Evolutionary conservation across 2,888 invertebrate species (phyloP), one percentile per base, ranked within the genome.

Genomic region (Antheraea yamamai): DNA sequence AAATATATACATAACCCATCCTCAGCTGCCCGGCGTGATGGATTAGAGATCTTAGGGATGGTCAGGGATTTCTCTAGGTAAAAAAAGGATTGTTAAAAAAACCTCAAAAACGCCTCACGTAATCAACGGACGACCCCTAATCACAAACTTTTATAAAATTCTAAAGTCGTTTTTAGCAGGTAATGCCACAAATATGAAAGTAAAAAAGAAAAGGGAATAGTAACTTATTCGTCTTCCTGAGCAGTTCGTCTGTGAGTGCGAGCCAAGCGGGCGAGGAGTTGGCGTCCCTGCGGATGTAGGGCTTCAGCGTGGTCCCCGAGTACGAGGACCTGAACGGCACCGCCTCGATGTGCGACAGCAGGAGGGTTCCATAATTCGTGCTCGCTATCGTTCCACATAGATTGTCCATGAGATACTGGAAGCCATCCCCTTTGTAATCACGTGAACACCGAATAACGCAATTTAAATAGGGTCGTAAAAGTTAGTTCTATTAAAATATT

Each of bases 271-370:
- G 97, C 73, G 87, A 91, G 26, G 96, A 95, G 77, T 95, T 93
- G 12, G 89, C 87, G 86, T 98, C 98, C 81, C 97, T 94, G 79
- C 97, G 95, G 79, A 99, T 98, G 89, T 96, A 98, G 0, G 98
- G 98, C 89, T 97, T 97, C 75, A 99, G 95, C 75, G 96, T 90
- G 74, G 97, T 96, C 78, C 96, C 96, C 8, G 97, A 97, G 85
- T 97, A 96, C 0, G 97, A 96, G 52, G 97, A 97, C 76, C 97
- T 95, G 84, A 97, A 96, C 20, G 95, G 86, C 70, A 95, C 89
- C 35, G 95, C 91, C 78, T 95, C 95, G 47, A 90, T 89, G 76
- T 88, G 88, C 1, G 96, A 95, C 39, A 96, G 92, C 23, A 97
- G 87, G 73, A 95, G 84, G 0, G 95, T 92, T 73, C 95, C 93